Conservation (phyloP, 1,140 invertebrate genomes). For the Pseudomyrmex flavicornis region DNA sequence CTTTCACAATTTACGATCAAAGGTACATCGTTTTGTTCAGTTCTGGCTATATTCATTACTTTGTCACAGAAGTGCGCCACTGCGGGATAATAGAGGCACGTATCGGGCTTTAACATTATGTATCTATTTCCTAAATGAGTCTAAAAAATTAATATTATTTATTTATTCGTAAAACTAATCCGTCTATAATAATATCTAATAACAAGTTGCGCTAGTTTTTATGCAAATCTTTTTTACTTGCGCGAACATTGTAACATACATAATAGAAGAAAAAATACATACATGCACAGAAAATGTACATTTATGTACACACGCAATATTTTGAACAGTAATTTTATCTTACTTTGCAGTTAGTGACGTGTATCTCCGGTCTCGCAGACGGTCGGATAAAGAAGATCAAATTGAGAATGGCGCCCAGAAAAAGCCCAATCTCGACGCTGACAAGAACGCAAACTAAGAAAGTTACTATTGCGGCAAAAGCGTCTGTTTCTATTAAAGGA, state of each 20-base stretch:
- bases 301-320: not conserved
- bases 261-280: not conserved
- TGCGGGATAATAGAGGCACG: conserved; percentile 88
- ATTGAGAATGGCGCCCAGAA: conserved; percentile 87
- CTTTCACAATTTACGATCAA: conserved; percentile 87
- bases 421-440: conserved; percentile 89
- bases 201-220: no score
- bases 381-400: conserved; percentile 87
- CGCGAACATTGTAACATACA: not conserved
- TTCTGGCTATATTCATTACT: conserved; percentile 82
- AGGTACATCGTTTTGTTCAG: conserved; percentile 81
- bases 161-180: not conserved
- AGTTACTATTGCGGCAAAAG: conserved; percentile 86
- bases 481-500: conserved; percentile 86
- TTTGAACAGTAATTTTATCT: conserved; percentile 41
- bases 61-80: conserved; percentile 86
- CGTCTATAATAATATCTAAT: no score
- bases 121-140: conserved; percentile 82
- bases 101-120: conserved; percentile 86
- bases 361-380: conserved; percentile 82
- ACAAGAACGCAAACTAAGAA: conserved; percentile 87
- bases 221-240: no score
- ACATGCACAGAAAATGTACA: not conserved
- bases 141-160: conserved; percentile 62
- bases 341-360: conserved; percentile 81